Base-by-base conservation (phyloP, 2,113 vertebrate genomes). In the Myotis brandtii region DNA sequence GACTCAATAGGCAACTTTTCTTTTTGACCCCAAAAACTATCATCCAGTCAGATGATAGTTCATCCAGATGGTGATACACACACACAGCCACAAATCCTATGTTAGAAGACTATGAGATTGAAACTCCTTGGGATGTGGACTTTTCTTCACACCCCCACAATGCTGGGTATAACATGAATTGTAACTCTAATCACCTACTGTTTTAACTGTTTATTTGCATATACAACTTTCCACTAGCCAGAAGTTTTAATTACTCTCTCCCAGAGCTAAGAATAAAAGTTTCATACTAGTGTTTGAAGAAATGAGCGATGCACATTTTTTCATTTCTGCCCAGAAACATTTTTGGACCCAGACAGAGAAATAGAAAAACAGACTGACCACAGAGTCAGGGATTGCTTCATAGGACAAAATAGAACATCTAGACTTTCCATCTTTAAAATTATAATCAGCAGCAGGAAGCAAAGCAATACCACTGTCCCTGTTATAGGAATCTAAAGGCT, bases 401-500 rank as follows among this genome's bases (percentile, higher is more conserved):
- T 25, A 88, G 87, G 54, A 86, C 37, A 92, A 97, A 95, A 77
- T 66, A 89, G 81, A 67, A 72, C 93, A 91, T 85, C 76, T 37
- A 59, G 95, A 98, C 76, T 86, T 85, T 93, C 85, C 70, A 96
- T 85, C 91, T 89, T 97, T 79, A 95, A 96, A 77, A 96, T 93
- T 70, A 97, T 95, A 98, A 96, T 54, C 81, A 96, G 79, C 0
- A 96, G 82, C 95, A 96, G 93, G 93, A 97, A 83, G 96, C n/a
- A 94, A 86, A 98, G 96, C 96, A 96, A 90, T 94, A 91, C 16
- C 56, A 94, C 67, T 95, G 96, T 91, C 93, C 91, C 34, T 97
- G 79, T 94, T 94, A 92, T 50, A 94, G 95, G 88, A 84, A 91
- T 92, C 93, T 96, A 86, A 98, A 98, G 89, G 95, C 93, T 97